Evolutionary conservation across 2,797 vertebrate species (phyloP), one percentile per base, ranked within the genome.

Genomic region (Propithecus perrieri): DNA sequence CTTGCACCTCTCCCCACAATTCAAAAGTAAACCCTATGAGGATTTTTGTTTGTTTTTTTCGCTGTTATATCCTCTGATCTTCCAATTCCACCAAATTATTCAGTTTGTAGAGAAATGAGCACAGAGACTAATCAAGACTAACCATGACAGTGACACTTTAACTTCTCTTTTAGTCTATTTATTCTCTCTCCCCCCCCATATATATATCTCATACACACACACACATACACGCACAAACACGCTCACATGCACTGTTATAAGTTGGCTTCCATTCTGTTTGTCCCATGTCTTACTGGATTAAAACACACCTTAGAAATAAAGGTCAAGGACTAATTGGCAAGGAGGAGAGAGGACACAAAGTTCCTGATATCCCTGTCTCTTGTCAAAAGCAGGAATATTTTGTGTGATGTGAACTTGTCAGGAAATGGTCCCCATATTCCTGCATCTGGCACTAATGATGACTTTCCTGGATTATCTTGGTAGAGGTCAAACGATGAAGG

Each of bases 301-400:
- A 96, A 96, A 85, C 18, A 46, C 11, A 89, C 24, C 41, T 91
- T 91, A 88, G 38, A 95, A 95, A 89, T 92, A 89, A 96, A 94
- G 76, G 48, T 90, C 78, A 96, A 50, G 55, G 30, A 71, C 28
- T 89, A 93, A 89, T 93, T 89, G 91, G 20, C 9, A 43, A 95
- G 46, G 30, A 95, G 26, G 59, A 83, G 28, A 87, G 46, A 95
- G 50, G 41, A 95, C 41, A 93, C 41, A 93, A 53, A 83, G 28
- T 95, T 94, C 59, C 59, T 55, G 50, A 89, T 89, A 72, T 10
- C 75, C 57, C 5, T 35, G 8, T 43, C 30, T 92, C n/a, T 76
- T 93, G 33, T 96, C n/a, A 65, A 57, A 57, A 65, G 13, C 46
- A 53, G 20, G 55, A 95, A 15, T 20, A 74, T 96, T 96, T 89